These are phyloP conservation scores for Gallinago undulata DNA, from an alignment of 2,113 vertebrate species.

Conservation along the genomic window DNA sequence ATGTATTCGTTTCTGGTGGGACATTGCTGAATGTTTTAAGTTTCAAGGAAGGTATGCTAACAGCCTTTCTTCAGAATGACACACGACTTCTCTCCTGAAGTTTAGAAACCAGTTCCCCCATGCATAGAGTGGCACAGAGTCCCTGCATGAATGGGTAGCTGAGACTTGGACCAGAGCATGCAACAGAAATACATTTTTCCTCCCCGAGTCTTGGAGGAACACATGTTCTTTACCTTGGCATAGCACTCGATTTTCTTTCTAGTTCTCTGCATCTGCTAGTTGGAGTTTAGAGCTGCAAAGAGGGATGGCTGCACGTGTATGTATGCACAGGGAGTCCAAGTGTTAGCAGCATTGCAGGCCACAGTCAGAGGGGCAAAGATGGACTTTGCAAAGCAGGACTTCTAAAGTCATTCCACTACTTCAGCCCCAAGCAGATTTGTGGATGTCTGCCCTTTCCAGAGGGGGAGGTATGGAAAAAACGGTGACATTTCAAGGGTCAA, in stretches of 20 bases:
- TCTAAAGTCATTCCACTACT: neutral
- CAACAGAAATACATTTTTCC: neutral
- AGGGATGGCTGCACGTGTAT: neutral
- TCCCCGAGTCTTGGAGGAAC: neutral
- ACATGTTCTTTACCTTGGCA: neutral
- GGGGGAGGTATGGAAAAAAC: neutral
- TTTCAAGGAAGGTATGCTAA: neutral
- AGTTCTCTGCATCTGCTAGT: neutral
- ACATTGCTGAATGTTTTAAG: neutral
- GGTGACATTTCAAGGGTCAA: neutral
- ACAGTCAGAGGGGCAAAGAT: neutral
- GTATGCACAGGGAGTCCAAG: neutral
- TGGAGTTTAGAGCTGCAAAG: neutral
- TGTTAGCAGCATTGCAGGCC: neutral
- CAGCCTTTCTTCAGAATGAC: neutral
- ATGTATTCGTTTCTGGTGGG: neutral
- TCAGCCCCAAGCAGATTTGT: neutral
- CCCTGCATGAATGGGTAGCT: neutral
- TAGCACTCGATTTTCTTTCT: neutral
- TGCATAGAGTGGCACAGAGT: neutral
- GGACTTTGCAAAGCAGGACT: neutral
- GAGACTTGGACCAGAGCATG: neutral
- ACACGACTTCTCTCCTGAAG: accelerated
- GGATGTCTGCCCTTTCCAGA: neutral
- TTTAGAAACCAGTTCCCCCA: neutral